These are phyloP conservation scores for Xylophagus ater DNA, from an alignment of 2,888 invertebrate species.

Conservation along the genomic window DNA sequence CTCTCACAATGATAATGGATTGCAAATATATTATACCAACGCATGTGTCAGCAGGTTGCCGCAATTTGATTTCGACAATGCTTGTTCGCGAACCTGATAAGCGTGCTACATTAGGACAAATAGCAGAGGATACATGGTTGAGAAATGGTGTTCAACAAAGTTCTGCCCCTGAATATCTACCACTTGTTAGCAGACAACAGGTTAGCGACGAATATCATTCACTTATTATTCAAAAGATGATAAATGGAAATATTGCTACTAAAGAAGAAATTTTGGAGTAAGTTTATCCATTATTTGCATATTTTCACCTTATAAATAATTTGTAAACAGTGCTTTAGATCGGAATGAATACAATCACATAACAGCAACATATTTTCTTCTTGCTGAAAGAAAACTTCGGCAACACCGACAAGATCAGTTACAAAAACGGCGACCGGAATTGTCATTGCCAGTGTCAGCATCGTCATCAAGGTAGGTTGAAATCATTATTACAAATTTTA, in stretches of 20 bases:
- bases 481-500: conserved; percentile 6
- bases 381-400: conserved; percentile 85
- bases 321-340: conserved; percentile 61
- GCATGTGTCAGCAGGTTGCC: conserved; percentile 77
- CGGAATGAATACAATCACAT: conserved; percentile 96
- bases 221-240: conserved; percentile 90
- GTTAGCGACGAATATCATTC: conserved; percentile 85
- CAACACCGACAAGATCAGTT: conserved; percentile 58
- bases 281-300: conserved; percentile 35
- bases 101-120: conserved; percentile 77
- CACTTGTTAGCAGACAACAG: conserved; percentile 80
- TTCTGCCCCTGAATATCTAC: conserved; percentile 53
- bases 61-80: conserved; percentile 86
- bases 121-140: conserved; percentile 78
- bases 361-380: conserved; percentile 93
- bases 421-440: conserved; percentile 33
- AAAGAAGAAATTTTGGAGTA: conserved; percentile 89
- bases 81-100: conserved; percentile 86
- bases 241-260: conserved; percentile 85
- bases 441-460: conserved; percentile 23
- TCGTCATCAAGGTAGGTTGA: conserved; percentile 23
- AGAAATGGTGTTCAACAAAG: conserved; percentile 44
- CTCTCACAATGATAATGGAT: conserved; percentile 98
- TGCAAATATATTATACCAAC: conserved; percentile 91
- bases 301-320: no score